Conservation (phyloP, 92 coral and sea anemone species). For the Siderastrea radians region DNA sequence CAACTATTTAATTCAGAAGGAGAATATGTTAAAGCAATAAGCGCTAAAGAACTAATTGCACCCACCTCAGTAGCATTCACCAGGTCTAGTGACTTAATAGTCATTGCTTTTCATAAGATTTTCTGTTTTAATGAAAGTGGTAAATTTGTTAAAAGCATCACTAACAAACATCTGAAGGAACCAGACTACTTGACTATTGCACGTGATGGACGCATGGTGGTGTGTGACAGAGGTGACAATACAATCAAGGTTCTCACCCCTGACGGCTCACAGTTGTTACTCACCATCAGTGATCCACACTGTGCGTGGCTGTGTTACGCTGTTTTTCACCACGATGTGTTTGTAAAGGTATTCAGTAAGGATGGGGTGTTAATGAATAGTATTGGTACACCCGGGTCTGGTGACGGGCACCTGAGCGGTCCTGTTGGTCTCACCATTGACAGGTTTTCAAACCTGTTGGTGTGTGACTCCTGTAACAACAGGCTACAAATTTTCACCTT, state of each 20-base stretch:
- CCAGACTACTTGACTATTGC: not conserved
- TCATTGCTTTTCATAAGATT: not conserved
- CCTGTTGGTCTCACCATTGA: conserved; percentile 68
- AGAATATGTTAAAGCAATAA: not conserved
- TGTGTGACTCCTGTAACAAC: not conserved
- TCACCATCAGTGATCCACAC: not conserved
- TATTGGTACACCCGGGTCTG: conserved; percentile 27
- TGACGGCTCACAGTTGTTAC: conserved; percentile 15
- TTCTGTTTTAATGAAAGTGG: conserved; percentile 49
- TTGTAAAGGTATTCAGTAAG: conserved; percentile 46
- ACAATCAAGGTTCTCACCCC: conserved; percentile 22
- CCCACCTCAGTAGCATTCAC: conserved; percentile 16
- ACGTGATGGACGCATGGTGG: too few relatives aligned
- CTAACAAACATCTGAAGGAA: conserved; percentile 1
- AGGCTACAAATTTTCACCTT: conserved; percentile 5
- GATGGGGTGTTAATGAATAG: conserved; percentile 33
- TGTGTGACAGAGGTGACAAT: not conserved
- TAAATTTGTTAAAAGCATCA: conserved; percentile 35
- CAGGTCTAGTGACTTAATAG: not conserved
- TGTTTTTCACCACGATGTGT: not conserved
- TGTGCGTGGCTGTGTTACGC: not conserved
- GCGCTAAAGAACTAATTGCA: not conserved
- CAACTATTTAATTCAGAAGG: not conserved
- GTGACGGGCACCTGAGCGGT: conserved; percentile 28
- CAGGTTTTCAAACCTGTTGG: conserved; percentile 26